Percentiles rank a stretch among this genome's conserved stretches.
phyloP scores from a whole-genome alignment of 2,888 invertebrate species.

The Melieria crassipennis region DNA sequence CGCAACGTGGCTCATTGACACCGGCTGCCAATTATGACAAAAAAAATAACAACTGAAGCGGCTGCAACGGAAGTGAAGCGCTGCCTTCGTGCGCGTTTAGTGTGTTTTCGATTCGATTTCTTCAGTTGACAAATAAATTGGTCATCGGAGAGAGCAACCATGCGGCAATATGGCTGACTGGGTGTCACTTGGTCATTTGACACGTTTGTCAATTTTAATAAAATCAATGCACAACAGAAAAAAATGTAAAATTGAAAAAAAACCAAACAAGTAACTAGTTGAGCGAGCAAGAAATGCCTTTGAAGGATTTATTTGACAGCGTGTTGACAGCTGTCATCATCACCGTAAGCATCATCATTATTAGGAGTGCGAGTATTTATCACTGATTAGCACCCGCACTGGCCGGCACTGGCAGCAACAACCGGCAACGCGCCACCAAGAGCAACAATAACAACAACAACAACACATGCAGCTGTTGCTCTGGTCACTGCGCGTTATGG shows the following conservation, averaged over 20 bases:
- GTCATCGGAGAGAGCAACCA: too few species aligned
- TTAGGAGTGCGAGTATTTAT: conserved; percentile 38
- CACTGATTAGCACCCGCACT: conserved; percentile 42
- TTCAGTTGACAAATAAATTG: too few species aligned
- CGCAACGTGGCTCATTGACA: not conserved
- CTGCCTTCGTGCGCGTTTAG: not conserved
- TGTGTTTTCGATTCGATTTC: too few species aligned
- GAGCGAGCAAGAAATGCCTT: not conserved
- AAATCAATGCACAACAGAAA: not conserved
- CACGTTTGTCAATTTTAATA: conserved; percentile 31
- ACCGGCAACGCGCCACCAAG: not conserved
- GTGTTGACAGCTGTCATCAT: conserved; percentile 13
- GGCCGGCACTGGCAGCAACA: conserved; percentile 12
- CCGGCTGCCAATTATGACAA: not conserved
- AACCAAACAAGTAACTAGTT: not conserved
- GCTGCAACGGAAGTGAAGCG: not conserved
- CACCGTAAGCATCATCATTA: not conserved
- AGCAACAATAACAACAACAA: too few species aligned
- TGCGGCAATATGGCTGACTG: not conserved
- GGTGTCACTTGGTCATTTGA: conserved; percentile 29
- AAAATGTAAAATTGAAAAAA: conserved; percentile 4
- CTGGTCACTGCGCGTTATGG: too few species aligned
- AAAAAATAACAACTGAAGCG: not conserved
- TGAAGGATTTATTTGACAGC: conserved; percentile 34
- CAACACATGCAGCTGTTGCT: too few species aligned